Conservation (phyloP, 2,888 invertebrate species). For the Machimus atricapillus region DNA sequence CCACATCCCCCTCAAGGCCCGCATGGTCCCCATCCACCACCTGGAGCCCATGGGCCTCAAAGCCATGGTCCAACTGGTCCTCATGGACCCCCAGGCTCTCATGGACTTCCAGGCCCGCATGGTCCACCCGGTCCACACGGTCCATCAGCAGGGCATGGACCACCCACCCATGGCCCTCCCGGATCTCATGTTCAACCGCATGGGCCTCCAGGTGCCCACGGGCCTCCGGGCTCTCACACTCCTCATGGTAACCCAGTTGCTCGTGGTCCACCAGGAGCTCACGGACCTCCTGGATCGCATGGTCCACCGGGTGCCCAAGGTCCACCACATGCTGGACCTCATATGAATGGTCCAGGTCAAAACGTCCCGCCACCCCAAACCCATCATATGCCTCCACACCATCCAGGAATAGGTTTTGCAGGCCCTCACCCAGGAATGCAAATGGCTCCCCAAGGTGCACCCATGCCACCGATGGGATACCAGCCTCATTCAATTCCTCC, state of each 20-base stretch:
- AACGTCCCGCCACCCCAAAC: slow-evolving; percentile 63
- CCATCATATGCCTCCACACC: slow-evolving; percentile 66
- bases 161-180: slow-evolving; percentile 38
- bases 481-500: slow-evolving; percentile 70
- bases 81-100: slow-evolving; percentile 58
- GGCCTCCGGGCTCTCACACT: slow-evolving; percentile 53
- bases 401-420: slow-evolving; percentile 62
- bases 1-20: slow-evolving; percentile 57
- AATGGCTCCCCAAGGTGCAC: slow-evolving; percentile 62
- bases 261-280: slow-evolving; percentile 60
- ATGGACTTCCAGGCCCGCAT: slow-evolving; percentile 55
- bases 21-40: slow-evolving; percentile 55
- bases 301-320: slow-evolving; percentile 61
- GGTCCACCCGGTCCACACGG: slow-evolving; percentile 63
- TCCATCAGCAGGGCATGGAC: slow-evolving; percentile 56
- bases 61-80: slow-evolving; percentile 53
- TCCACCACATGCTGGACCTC: slow-evolving; percentile 64
- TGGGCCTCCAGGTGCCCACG: slow-evolving; percentile 34
- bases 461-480: slow-evolving; percentile 65
- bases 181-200: slow-evolving; percentile 46
- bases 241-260: slow-evolving; percentile 63
- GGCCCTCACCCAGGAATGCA: slow-evolving; percentile 61
- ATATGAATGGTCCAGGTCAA: slow-evolving; percentile 57
- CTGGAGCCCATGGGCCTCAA: slow-evolving; percentile 53
- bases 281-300: slow-evolving; percentile 62